Evolutionary conservation across 2,888 invertebrate genomes (phyloP), one percentile per base, ranked within the genome.

Genomic region (Drosophila rellima): DNA sequence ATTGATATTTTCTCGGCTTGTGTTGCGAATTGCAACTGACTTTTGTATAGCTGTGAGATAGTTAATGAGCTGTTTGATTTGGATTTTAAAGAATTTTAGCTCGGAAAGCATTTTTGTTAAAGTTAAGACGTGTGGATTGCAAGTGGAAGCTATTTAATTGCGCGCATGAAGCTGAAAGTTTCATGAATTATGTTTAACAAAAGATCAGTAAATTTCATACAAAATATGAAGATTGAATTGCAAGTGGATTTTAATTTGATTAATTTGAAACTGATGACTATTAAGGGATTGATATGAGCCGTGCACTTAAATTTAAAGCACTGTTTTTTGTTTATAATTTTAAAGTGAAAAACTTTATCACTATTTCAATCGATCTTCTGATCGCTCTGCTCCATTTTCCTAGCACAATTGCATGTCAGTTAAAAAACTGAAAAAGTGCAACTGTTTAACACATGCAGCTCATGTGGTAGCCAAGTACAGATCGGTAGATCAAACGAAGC

Each of bases 401-500:
- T 15, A 17, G 50, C 18, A 5, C 15, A 39, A 55, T 55, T 68
- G 55, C 39, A 17, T 60, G 23, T 26, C 23, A 39, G 29, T 33
- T 18, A 7, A 20, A 50, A 20, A 48, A 20, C 23, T 29, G 3
- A 33, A 52, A 33, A 33, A 61, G 29, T 42, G 51, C 15, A 51
- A 65, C 39, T 72, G 57, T 26, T 26, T 6, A 74, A 70, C 77
- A 78, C 45, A 78, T 78, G 77, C 67, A 48, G 56, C 52, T 78
- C 77, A 78, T 78, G 63, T 78, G 78, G 57, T 40, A n/a, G n/a
- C 35, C 17, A 56, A 70, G 61, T 65, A n/a, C n/a, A 51, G 29
- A 11, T 15, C 31, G 31, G n/a, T 13, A 78, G 74, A 78, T 78
- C 77, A 78, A 78, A 78, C 78, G 70, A 74, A 65, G 77, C 78